Conservation (phyloP, 2,797 vertebrate genomes). For the Pangasius krempfi region DNA sequence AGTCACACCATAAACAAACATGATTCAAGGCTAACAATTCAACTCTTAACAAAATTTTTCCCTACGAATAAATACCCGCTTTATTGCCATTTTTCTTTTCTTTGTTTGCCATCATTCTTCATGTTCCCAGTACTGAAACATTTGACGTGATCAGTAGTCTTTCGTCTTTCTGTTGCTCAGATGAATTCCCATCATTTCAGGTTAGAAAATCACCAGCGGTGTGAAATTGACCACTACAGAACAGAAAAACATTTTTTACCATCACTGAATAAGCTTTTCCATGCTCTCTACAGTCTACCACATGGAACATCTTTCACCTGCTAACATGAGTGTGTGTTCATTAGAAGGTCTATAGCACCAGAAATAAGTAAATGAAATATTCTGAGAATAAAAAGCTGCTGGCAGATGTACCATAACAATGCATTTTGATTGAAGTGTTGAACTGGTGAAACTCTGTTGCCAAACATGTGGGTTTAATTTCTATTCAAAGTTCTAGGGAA, state of each 20-base stretch:
- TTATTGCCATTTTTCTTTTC: neutral
- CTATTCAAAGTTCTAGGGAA: neutral
- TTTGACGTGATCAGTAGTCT: neutral
- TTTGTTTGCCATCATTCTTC: neutral
- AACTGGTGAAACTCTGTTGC: neutral
- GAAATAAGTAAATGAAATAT: neutral
- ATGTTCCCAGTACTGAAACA: neutral
- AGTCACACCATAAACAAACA: neutral
- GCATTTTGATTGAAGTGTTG: neutral
- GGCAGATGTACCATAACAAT: neutral
- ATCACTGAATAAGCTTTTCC: neutral
- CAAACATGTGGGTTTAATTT: constrained; percentile 1
- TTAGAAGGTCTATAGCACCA: neutral
- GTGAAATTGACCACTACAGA: constrained; percentile 1
- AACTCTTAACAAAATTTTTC: neutral
- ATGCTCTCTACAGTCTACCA: neutral
- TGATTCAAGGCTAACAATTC: neutral
- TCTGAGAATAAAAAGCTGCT: neutral
- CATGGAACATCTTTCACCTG: neutral
- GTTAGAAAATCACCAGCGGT: neutral
- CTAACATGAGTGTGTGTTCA: neutral
- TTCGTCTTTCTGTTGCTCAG: neutral
- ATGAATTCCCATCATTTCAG: neutral
- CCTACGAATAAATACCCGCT: neutral
- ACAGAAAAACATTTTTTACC: neutral